Conservation (phyloP, 2,113 vertebrate species). For the Stigmatopora argus region DNA sequence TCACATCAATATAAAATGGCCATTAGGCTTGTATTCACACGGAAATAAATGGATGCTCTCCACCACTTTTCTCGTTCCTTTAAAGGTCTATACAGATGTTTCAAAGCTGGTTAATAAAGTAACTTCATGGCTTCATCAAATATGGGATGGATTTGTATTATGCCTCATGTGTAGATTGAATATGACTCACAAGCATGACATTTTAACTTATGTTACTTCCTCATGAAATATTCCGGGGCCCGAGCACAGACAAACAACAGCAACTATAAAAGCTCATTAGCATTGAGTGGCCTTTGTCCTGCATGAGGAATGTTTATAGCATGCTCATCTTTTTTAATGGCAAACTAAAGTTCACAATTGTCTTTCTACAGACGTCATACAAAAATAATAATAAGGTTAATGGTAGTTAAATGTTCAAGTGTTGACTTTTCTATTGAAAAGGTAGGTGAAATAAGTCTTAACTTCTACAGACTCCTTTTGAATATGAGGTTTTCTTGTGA, state of each 20-base stretch:
- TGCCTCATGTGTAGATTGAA: constrained; percentile 19
- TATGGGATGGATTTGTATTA: constrained; percentile 39
- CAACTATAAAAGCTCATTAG: constrained; percentile 1
- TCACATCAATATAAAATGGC: background rate
- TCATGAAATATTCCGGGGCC: background rate
- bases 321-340: background rate
- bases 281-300: background rate
- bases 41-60: constrained; percentile 19
- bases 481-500: too few species aligned
- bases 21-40: constrained; percentile 22
- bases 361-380: background rate
- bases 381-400: too few species aligned
- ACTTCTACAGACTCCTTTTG: too few species aligned
- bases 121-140: constrained; percentile 26
- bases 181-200: constrained; percentile 1
- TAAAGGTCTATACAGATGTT: constrained; percentile 25
- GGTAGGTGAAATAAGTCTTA: too few species aligned
- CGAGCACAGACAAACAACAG: background rate
- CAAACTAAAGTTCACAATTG: background rate
- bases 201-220: constrained; percentile 2
- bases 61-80: constrained; percentile 35
- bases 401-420: too few species aligned
- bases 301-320: background rate
- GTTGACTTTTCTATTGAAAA: too few species aligned
- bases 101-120: constrained; percentile 23